Evolutionary conservation across 2,888 invertebrate species (phyloP).

Genomic region (Epinotia bilunana): DNA sequence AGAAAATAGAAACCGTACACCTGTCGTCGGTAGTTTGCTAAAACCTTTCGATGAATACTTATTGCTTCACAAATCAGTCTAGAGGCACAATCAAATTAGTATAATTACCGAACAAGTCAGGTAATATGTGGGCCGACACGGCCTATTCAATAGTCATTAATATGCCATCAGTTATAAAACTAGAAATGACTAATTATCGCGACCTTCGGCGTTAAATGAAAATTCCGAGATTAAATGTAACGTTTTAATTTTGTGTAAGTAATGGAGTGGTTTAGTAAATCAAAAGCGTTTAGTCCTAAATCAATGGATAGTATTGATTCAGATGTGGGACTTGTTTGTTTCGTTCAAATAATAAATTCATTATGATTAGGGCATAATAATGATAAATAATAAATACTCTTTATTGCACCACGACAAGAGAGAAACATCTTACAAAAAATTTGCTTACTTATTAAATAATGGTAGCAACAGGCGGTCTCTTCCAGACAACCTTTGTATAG

Average conservation of each 20-base stretch:
- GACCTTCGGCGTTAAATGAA: constrained; percentile 28
- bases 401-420: no score
- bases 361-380: no score
- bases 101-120: constrained; percentile 35
- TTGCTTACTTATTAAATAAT: no score
- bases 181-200: constrained; percentile 36
- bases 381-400: no score
- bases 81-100: constrained; percentile 21
- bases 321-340: no score
- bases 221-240: constrained; percentile 12
- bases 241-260: not conserved
- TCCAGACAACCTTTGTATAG: no score
- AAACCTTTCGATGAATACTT: not conserved
- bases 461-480: no score
- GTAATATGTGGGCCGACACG: constrained; percentile 36
- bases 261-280: constrained; percentile 42
- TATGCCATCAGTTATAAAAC: constrained; percentile 37
- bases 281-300: not conserved
- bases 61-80: constrained; percentile 21
- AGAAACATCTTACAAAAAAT: no score
- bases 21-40: not conserved
- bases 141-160: constrained; percentile 42
- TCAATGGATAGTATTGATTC: not conserved
- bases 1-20: not conserved
- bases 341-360: no score